Percentiles rank a stretch among this genome's conserved stretches.
phyloP scores from a whole-genome alignment of 2,113 vertebrate species.

The Pedetes capensis region DNA sequence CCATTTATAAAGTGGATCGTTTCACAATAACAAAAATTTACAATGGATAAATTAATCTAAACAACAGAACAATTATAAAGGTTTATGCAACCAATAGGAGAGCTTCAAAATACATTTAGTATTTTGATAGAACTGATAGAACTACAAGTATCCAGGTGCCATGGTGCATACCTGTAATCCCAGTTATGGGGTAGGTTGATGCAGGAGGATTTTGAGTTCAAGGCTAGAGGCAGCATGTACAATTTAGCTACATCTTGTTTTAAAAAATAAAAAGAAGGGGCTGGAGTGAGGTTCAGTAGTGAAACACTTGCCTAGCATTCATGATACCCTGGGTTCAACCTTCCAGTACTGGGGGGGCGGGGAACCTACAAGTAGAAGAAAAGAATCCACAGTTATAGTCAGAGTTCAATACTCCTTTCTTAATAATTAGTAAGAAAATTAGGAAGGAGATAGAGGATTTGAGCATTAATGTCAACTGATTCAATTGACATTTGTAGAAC shows the following conservation, averaged over 20 bases:
- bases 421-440: neutral
- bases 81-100: neutral
- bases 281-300: no score
- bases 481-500: neutral
- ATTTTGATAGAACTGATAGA: neutral
- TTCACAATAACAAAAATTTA: constrained; percentile 5
- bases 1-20: neutral
- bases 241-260: no score
- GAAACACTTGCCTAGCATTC: no score
- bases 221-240: no score
- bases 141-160: no score
- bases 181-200: no score
- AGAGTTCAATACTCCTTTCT: neutral
- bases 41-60: neutral
- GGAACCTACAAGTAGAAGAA: neutral
- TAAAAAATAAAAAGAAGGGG: no score
- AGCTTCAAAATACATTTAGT: neutral
- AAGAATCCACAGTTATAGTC: neutral
- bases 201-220: no score
- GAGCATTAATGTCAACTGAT: neutral
- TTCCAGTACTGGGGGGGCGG: no score
- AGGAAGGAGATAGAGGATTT: neutral
- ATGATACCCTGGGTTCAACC: no score
- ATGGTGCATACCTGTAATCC: no score
- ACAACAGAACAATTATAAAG: constrained; percentile 34